Evolutionary conservation across 1,140 invertebrate species (phyloP).

Genomic region (Gonioctena quinquepunctata): DNA sequence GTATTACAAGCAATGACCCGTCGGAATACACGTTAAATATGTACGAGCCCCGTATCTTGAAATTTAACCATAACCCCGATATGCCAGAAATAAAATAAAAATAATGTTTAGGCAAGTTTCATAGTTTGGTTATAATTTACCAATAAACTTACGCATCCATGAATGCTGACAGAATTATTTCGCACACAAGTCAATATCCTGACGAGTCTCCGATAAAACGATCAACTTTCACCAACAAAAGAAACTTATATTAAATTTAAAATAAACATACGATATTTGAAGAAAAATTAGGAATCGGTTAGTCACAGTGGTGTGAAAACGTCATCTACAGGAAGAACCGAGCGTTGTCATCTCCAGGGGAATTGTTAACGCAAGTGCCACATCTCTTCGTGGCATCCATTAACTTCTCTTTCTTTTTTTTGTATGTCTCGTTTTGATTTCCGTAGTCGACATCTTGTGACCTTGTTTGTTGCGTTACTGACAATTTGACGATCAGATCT

Average conservation of each 20-base stretch:
- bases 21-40: neutral
- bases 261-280: slow-evolving; percentile 8
- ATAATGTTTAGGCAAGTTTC: neutral
- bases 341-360: neutral
- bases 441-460: slow-evolving; percentile 31
- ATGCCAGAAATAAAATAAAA: neutral
- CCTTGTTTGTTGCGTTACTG: slow-evolving; percentile 39
- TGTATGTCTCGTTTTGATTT: slow-evolving; percentile 20
- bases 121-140: neutral
- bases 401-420: neutral
- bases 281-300: slow-evolving; percentile 20
- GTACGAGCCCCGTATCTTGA: neutral
- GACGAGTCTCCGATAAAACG: neutral
- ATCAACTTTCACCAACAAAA: neutral
- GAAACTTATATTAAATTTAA: slow-evolving; percentile 13
- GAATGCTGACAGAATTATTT: neutral
- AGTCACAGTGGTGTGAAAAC: slow-evolving; percentile 34
- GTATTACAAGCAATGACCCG: neutral
- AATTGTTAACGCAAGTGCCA: neutral
- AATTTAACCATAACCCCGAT: neutral
- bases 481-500: slow-evolving; percentile 44
- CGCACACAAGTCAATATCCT: neutral
- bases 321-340: slow-evolving; percentile 29
- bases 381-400: neutral
- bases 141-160: neutral